phyloP scores from a whole-genome alignment of 2,797 vertebrate species.

The Thripadectes ignobilis region DNA sequence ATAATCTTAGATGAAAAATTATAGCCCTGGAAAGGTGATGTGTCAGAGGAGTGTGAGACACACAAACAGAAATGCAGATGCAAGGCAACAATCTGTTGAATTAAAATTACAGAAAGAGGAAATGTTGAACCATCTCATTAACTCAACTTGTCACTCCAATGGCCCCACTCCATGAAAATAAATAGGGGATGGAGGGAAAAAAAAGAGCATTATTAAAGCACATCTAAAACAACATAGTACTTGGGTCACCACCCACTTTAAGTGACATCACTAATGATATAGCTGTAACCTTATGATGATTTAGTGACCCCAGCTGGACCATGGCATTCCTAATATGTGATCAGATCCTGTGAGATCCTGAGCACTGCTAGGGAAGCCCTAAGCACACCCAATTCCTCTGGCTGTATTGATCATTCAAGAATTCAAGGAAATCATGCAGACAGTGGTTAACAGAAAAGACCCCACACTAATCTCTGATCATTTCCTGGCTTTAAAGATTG shows the following conservation, averaged over 20 bases:
- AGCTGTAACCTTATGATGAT: not conserved
- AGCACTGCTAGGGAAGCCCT: not conserved
- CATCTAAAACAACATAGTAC: not conserved
- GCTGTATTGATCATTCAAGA: not conserved
- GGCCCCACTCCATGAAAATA: slow-evolving; percentile 42
- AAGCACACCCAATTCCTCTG: not conserved
- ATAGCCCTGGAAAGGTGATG: slow-evolving; percentile 59
- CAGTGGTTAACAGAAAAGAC: not conserved
- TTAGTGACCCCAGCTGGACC: not conserved
- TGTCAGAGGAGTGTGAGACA: slow-evolving; percentile 22
- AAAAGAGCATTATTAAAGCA: not conserved
- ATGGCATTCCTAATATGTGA: not conserved
- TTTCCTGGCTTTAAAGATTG: not conserved
- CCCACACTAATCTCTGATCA: not conserved
- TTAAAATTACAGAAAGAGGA: slow-evolving; percentile 54
- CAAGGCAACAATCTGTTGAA: slow-evolving; percentile 40
- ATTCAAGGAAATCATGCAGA: not conserved
- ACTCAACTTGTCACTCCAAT: slow-evolving; percentile 40
- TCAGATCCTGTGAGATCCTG: not conserved
- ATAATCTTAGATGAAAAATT: slow-evolving; percentile 61
- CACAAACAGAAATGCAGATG: slow-evolving; percentile 20
- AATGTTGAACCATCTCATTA: slow-evolving; percentile 39
- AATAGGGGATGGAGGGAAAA: not conserved
- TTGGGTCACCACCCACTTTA: not conserved
- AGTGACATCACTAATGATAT: not conserved